These are phyloP conservation scores for Rhinolophus ferrumequinum DNA, from an alignment of 2,113 vertebrate genomes.

Conservation along the genomic window DNA sequence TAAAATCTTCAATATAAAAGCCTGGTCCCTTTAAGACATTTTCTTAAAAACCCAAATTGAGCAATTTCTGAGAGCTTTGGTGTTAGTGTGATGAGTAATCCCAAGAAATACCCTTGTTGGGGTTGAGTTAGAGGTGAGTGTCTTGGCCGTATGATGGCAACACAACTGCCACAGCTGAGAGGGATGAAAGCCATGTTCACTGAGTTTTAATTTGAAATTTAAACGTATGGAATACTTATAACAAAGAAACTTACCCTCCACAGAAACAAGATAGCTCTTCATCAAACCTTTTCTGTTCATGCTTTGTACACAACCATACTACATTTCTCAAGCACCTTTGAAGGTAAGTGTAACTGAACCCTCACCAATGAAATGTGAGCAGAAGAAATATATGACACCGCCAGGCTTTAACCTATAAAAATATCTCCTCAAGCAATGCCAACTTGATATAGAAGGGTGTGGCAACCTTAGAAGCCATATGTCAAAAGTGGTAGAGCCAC, in stretches of 20 bases:
- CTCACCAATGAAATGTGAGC: background rate
- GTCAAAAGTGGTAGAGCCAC: background rate
- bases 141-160: background rate
- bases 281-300: background rate
- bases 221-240: background rate
- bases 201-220: background rate
- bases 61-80: background rate
- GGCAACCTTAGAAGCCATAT: background rate
- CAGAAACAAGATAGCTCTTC: background rate
- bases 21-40: background rate
- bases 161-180: background rate
- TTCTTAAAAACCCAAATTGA: slow-evolving; percentile 23
- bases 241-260: slow-evolving; percentile 7
- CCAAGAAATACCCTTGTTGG: background rate
- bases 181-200: background rate
- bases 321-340: background rate
- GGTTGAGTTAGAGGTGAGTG: background rate
- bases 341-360: background rate
- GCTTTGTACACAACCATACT: background rate
- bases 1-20: slow-evolving; percentile 1
- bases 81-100: background rate
- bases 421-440: background rate
- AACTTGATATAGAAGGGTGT: background rate
- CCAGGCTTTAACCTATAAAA: background rate
- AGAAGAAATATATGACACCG: background rate